Percentiles rank a stretch among this genome's conserved stretches.
These are phyloP conservation scores for human DNA, from an alignment of 2,113 vertebrate genomes.

Conservation along the genomic window GRCh38 chr11:78451001-78451500, in stretches of 20 bases:
- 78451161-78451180: not conserved
- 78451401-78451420: not conserved
- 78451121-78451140: not conserved
- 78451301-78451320: not conserved
- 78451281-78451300: not conserved
- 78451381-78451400: conserved; percentile 1
- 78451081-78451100: not conserved
- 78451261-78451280: not conserved
- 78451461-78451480: not conserved
- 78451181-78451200: not conserved
- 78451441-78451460: conserved; percentile 10
- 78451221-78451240: not conserved
- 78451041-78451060: not conserved
- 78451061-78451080: not conserved
- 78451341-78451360: not conserved
- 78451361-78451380: not conserved
- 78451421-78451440: not conserved
- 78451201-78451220: conserved; percentile 6
- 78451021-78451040: not conserved
- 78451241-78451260: not conserved
- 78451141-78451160: not conserved
- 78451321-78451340: not conserved
- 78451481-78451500: not conserved
- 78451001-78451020: not conserved
- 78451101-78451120: not conserved